Evolutionary conservation across 2,113 vertebrate genomes (phyloP).

Genomic region (Phaetusa simplex): DNA sequence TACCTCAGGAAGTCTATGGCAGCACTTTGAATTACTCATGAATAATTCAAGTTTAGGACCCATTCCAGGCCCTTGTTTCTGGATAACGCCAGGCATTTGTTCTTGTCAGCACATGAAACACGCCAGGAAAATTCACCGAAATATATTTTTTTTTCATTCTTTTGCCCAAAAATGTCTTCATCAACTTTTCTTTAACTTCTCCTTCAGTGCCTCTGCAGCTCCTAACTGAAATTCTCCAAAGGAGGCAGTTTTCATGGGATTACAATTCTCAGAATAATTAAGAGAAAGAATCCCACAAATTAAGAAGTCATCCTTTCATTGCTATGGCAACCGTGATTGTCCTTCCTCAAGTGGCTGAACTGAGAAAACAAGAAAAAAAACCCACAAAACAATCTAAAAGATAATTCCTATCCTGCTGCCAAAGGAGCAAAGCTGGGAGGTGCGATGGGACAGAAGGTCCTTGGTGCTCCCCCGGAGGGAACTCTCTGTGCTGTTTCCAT

Average conservation of each 20-base stretch:
- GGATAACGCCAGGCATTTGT: neutral
- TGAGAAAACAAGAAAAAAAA: neutral
- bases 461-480: neutral
- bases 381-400: neutral
- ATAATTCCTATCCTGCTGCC: neutral
- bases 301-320: constrained; percentile 24
- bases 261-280: constrained; percentile 1
- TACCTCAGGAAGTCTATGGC: neutral
- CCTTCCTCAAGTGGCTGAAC: neutral
- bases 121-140: neutral
- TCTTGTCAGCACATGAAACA: neutral
- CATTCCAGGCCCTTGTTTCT: neutral
- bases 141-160: neutral
- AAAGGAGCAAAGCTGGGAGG: neutral
- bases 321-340: constrained; percentile 22
- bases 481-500: neutral
- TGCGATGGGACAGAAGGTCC: accelerated
- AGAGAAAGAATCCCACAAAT: constrained; percentile 16
- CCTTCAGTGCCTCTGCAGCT: neutral
- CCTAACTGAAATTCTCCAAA: neutral
- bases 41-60: constrained; percentile 13
- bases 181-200: neutral
- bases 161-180: neutral
- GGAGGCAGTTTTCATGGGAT: neutral
- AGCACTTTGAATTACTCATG: neutral